A percentile compares a stretch with the other conserved stretches of the same genome.
phyloP scores from a whole-genome alignment of 2,888 invertebrate genomes.

The Phymatocera aterrima region DNA sequence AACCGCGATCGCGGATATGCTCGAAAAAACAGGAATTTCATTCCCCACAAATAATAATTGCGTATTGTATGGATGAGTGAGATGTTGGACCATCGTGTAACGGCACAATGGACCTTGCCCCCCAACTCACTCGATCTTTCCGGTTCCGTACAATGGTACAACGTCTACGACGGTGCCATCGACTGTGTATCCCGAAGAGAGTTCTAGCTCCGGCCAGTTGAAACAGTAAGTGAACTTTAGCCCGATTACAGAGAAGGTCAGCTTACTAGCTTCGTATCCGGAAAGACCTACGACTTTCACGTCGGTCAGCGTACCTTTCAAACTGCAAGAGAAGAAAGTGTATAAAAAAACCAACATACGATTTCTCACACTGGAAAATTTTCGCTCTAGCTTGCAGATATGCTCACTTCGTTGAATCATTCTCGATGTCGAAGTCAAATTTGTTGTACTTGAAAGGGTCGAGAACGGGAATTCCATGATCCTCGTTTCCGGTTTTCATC shows the following conservation, averaged over 20 bases:
- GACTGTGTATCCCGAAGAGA: slow-evolving; percentile 49
- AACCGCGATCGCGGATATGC: background rate
- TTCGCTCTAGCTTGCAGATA: background rate
- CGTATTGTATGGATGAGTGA: too few species aligned
- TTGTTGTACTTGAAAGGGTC: slow-evolving; percentile 56
- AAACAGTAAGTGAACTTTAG: slow-evolving; percentile 47
- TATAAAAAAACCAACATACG: background rate
- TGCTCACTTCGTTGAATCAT: slow-evolving; percentile 48
- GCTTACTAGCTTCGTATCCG: slow-evolving; percentile 50
- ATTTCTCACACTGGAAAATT: background rate
- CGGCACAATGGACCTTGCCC: too few species aligned
- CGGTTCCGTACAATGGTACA: slow-evolving; percentile 48
- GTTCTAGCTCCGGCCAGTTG: slow-evolving; percentile 50
- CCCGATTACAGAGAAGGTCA: slow-evolving; percentile 34
- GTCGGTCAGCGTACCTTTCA: slow-evolving; percentile 43
- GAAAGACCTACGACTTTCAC: slow-evolving; percentile 49
- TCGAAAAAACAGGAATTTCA: too few species aligned
- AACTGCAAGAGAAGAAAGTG: slow-evolving; percentile 27
- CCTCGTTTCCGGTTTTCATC: slow-evolving; percentile 54
- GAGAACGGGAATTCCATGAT: slow-evolving; percentile 58
- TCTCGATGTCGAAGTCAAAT: slow-evolving; percentile 38
- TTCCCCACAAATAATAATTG: too few species aligned
- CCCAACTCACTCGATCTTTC: background rate
- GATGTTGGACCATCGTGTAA: too few species aligned
- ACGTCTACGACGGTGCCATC: background rate